phyloP scores from a whole-genome alignment of 2,797 vertebrate genomes.

The Ctenochaetus hawaiiensis region DNA sequence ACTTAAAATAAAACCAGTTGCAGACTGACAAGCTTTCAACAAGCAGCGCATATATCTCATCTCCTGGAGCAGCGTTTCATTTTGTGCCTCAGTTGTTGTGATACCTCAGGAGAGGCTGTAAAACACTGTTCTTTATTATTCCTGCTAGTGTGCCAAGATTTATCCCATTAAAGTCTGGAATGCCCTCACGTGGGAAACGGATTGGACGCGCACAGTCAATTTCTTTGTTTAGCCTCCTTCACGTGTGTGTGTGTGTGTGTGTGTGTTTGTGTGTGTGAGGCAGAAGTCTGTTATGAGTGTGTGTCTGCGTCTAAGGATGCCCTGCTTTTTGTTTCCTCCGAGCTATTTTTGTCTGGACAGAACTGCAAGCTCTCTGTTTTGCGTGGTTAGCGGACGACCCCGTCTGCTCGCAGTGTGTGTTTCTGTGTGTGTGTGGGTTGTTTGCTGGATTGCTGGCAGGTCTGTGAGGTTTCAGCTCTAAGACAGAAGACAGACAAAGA shows the following conservation, averaged over 20 bases:
- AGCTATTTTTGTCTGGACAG: conserved; percentile 74
- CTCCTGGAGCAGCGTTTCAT: conserved; percentile 22
- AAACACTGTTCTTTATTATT: conserved; percentile 66
- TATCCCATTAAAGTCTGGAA: conserved; percentile 76
- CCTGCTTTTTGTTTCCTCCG: conserved; percentile 68
- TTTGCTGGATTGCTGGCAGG: conserved; percentile 31
- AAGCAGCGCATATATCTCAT: neutral
- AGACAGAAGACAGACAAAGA: conserved; percentile 19
- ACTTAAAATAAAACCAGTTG: conserved; percentile 18
- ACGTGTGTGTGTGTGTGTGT: conserved; percentile 37
- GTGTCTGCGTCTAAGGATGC: conserved; percentile 59
- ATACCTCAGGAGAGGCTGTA: conserved; percentile 60
- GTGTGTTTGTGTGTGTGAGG: conserved; percentile 21
- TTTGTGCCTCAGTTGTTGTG: conserved; percentile 50
- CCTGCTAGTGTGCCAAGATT: conserved; percentile 68
- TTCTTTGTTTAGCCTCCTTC: conserved; percentile 71
- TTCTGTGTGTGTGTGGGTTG: conserved; percentile 19
- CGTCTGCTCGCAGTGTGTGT: conserved; percentile 15
- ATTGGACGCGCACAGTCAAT: conserved; percentile 65
- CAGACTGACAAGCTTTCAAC: conserved; percentile 25
- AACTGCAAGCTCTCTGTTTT: conserved; percentile 61
- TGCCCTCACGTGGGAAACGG: conserved; percentile 75
- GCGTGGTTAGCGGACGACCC: conserved; percentile 34
- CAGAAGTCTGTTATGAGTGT: conserved; percentile 50
- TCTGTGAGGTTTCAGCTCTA: conserved; percentile 16